These are phyloP conservation scores for Piaya cayana DNA, from an alignment of 2,113 vertebrate species.

Conservation along the genomic window DNA sequence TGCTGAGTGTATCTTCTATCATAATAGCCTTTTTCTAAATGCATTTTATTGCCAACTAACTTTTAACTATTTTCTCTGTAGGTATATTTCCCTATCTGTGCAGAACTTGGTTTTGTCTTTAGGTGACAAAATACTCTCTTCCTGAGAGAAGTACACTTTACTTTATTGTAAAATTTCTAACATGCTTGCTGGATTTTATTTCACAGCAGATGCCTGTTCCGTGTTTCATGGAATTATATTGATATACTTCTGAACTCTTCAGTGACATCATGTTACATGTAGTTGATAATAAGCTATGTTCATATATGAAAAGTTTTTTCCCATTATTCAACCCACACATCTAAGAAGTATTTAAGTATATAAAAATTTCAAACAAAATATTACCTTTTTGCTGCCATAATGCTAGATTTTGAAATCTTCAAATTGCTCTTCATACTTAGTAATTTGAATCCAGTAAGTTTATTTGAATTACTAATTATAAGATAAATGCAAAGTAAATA, in stretches of 20 bases:
- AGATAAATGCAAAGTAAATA: background rate
- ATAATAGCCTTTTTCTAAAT: background rate
- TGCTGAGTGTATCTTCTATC: background rate
- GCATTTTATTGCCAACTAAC: background rate
- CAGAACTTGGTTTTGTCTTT: background rate
- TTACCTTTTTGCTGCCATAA: background rate
- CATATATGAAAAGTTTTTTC: background rate
- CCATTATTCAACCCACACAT: background rate
- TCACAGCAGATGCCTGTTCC: background rate
- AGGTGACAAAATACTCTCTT: slow-evolving; percentile 9
- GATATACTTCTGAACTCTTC: background rate
- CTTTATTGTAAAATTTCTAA: slow-evolving; percentile 3
- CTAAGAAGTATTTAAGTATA: background rate
- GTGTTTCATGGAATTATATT: background rate
- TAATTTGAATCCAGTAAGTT: background rate
- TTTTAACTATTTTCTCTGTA: background rate
- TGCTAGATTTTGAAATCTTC: background rate
- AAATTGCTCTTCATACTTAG: background rate
- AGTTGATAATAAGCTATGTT: background rate
- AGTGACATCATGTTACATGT: background rate
- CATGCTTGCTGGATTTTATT: background rate
- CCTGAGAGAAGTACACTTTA: background rate
- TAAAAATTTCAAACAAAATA: background rate
- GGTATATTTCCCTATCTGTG: background rate
- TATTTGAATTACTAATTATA: background rate